Evolutionary conservation across 2,888 invertebrate genomes (phyloP).

Genomic region (Torymus tubicola): DNA sequence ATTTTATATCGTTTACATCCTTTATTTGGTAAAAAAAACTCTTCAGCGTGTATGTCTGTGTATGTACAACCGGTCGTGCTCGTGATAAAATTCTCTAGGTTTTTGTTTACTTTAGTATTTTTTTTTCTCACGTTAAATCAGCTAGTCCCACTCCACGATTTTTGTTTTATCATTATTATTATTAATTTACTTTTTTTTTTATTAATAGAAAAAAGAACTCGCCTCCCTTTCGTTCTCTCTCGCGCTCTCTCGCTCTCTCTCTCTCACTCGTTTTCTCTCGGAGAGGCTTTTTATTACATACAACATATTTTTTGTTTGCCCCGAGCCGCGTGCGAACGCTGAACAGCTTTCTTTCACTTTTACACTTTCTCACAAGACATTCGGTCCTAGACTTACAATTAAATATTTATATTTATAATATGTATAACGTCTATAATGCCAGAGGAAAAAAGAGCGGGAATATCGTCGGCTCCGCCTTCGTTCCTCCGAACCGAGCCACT

Average conservation of each 20-base stretch:
- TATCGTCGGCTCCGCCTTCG: conserved; percentile 38
- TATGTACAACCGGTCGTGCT: conserved; percentile 57
- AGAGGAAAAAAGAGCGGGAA: conserved; percentile 42
- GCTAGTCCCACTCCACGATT: conserved; percentile 34
- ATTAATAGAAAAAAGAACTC: conserved; percentile 53
- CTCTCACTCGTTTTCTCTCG: too few relatives aligned
- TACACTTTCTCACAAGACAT: too few relatives aligned
- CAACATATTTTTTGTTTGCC: background rate
- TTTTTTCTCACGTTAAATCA: conserved; percentile 6
- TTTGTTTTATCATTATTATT: too few relatives aligned
- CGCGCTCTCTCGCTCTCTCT: conserved; percentile 6
- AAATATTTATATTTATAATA: conserved; percentile 18
- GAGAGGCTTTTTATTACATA: background rate
- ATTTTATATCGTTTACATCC: conserved; percentile 39
- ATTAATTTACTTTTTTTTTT: conserved; percentile 1
- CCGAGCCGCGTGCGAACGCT: conserved; percentile 15
- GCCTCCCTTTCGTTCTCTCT: conserved; percentile 29
- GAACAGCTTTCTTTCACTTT: conserved; percentile 22
- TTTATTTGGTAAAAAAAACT: conserved; percentile 45
- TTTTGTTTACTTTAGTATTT: background rate
- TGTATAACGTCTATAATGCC: conserved; percentile 17
- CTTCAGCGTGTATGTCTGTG: conserved; percentile 32
- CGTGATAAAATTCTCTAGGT: conserved; percentile 44
- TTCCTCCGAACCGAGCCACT: conserved; percentile 33
- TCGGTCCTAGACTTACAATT: background rate